A percentile compares a stretch with the other conserved stretches of the same genome.
Evolutionary conservation across 2,113 vertebrate species (phyloP).

Genomic region (Uria aalge): DNA sequence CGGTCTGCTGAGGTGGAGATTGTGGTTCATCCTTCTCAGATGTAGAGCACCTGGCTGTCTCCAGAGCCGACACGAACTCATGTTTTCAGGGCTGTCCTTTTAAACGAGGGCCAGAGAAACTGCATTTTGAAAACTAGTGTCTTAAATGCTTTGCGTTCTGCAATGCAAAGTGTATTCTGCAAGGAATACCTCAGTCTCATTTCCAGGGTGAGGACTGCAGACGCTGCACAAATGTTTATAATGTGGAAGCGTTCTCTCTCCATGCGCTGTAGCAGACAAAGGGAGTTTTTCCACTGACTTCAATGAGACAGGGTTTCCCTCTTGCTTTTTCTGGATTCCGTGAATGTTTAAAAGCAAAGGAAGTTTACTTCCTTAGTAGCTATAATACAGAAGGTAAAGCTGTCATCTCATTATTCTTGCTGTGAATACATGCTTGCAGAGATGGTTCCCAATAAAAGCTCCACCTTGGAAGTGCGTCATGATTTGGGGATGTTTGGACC

Average conservation of each 20-base stretch:
- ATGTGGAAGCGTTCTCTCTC: background rate
- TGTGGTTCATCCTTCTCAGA: background rate
- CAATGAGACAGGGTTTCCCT: background rate
- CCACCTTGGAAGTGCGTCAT: background rate
- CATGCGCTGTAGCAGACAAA: background rate
- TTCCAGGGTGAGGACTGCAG: background rate
- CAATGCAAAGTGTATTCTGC: background rate
- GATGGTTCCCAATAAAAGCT: background rate
- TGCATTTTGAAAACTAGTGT: background rate
- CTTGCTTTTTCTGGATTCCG: background rate
- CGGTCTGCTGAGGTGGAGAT: background rate
- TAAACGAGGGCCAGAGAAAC: background rate
- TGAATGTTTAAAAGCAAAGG: background rate
- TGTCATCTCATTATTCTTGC: background rate
- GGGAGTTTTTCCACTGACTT: background rate
- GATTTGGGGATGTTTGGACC: background rate
- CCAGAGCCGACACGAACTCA: background rate
- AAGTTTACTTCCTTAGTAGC: background rate
- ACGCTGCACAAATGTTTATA: background rate
- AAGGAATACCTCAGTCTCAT: background rate
- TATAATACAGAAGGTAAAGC: background rate
- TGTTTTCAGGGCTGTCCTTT: background rate
- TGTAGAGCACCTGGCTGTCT: background rate
- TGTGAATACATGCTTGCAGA: background rate
- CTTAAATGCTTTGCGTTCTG: background rate